A percentile compares a stretch with the other conserved stretches of the same genome.
These are phyloP conservation scores for Eupeodes luniger DNA, from an alignment of 2,888 invertebrate species.

Conservation along the genomic window DNA sequence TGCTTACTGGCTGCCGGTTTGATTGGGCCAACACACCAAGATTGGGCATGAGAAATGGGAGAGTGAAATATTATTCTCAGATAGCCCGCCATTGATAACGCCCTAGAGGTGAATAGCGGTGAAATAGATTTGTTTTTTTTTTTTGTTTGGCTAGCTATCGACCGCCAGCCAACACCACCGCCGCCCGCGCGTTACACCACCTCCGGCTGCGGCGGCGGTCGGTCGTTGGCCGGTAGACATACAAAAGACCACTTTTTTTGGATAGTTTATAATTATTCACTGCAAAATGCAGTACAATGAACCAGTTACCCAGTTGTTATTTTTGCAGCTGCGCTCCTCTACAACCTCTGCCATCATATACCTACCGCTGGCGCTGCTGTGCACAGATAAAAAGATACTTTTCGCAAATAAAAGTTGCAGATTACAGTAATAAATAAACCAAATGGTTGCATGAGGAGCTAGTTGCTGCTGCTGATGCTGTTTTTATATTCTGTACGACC, in stretches of 20 bases:
- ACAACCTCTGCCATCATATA: not conserved
- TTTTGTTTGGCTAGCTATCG: not conserved
- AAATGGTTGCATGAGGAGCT: constrained; percentile 59
- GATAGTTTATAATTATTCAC: constrained; percentile 64
- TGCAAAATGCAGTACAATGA: constrained; percentile 63
- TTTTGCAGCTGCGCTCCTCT: not conserved
- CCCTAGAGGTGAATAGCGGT: constrained; percentile 72
- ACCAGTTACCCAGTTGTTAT: constrained; percentile 73
- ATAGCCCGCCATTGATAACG: constrained; percentile 60
- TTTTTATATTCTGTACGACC: not conserved
- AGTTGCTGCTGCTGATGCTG: not conserved
- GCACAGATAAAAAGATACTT: constrained; percentile 60
- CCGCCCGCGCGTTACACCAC: not conserved
- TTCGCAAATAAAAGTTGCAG: constrained; percentile 64
- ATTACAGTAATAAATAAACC: constrained; percentile 72
- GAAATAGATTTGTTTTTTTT: constrained; percentile 65
- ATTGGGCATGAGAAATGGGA: constrained; percentile 62
- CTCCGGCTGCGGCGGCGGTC: not conserved
- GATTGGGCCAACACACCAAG: constrained; percentile 24
- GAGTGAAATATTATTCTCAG: constrained; percentile 71
- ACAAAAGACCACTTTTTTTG: constrained; percentile 51
- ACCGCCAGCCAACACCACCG: not conserved
- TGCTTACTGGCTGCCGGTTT: not conserved
- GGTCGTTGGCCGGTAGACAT: constrained; percentile 34
- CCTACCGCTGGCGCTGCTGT: not conserved